Evolutionary conservation across 2,888 invertebrate genomes (phyloP).

Genomic region (Miltochrista miniata): DNA sequence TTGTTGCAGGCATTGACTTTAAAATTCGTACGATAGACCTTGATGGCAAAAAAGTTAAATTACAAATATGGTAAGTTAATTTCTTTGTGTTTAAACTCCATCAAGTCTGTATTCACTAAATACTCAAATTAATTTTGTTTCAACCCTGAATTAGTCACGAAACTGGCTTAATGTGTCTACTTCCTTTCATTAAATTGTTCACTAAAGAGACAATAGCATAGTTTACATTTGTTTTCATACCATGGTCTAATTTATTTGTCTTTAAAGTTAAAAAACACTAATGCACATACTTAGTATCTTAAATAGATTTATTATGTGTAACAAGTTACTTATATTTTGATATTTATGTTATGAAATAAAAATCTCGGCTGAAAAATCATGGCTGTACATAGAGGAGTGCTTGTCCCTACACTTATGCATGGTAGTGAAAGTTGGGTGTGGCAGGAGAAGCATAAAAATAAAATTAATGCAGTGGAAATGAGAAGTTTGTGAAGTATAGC

Average conservation of each 20-base stretch:
- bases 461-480: no score
- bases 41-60: constrained; percentile 98
- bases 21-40: constrained; percentile 99
- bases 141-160: constrained; percentile 28
- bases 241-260: constrained; percentile 4
- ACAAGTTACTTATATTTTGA: no score
- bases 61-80: constrained; percentile 97
- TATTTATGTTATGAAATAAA: no score
- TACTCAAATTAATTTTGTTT: constrained; percentile 17
- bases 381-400: no score
- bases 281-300: background rate
- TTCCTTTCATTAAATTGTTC: constrained; percentile 33
- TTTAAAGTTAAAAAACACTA: background rate
- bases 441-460: no score
- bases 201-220: constrained; percentile 26
- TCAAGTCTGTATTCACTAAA: constrained; percentile 5
- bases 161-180: constrained; percentile 29
- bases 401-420: no score
- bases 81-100: constrained; percentile 7
- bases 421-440: no score
- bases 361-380: no score
- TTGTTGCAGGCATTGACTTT: constrained; percentile 96
- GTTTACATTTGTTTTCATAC: constrained; percentile 28
- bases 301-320: no score
- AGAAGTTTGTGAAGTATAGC: no score